Percentiles rank a stretch among this genome's conserved stretches.
phyloP scores from a whole-genome alignment of 2,888 invertebrate species.

The Pardosa pseudoannulata region DNA sequence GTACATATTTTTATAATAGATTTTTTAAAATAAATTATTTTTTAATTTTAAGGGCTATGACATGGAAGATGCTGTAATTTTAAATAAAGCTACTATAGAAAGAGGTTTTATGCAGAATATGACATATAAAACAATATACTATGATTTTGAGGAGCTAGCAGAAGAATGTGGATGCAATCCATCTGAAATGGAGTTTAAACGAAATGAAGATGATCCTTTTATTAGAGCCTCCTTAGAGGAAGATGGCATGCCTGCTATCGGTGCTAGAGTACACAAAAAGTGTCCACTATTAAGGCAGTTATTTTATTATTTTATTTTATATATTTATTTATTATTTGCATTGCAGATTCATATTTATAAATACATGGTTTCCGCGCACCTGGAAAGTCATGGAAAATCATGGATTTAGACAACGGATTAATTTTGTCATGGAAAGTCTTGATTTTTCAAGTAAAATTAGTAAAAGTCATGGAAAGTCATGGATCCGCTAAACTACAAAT shows the following conservation, averaged over 20 bases:
- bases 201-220: constrained; percentile 28
- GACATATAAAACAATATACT: constrained; percentile 79
- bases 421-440: no score
- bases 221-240: constrained; percentile 18
- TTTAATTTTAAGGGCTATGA: constrained; percentile 80
- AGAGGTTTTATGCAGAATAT: constrained; percentile 80
- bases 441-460: no score
- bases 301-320: no score
- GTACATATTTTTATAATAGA: no score
- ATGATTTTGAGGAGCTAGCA: constrained; percentile 35
- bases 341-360: no score
- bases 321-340: no score
- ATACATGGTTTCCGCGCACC: no score
- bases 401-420: no score
- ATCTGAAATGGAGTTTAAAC: constrained; percentile 10
- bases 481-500: no score
- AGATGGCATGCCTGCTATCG: constrained; percentile 55
- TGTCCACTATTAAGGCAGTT: constrained; percentile 50
- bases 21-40: no score
- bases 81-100: constrained; percentile 80
- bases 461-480: no score
- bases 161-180: constrained; percentile 75
- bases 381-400: no score
- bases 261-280: background rate
- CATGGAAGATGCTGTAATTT: constrained; percentile 81